Evolutionary conservation across 2,797 vertebrate genomes (phyloP).

Genomic region (Takifugu rubripes): DNA sequence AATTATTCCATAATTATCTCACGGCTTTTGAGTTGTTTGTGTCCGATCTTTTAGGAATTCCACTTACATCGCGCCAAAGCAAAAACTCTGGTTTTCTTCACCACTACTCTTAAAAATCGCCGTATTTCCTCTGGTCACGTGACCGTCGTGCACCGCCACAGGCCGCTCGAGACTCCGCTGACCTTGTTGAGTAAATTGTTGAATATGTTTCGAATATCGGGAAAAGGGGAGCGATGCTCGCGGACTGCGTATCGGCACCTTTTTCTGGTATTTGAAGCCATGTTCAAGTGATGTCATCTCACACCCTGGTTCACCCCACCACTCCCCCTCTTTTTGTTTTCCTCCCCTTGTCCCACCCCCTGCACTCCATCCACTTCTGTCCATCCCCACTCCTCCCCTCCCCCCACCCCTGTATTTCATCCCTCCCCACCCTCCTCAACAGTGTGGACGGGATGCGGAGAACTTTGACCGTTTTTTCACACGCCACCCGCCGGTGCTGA

Average conservation of each 20-base stretch:
- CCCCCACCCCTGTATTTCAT: constrained; percentile 13
- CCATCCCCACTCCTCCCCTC: constrained; percentile 56
- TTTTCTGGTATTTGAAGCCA: constrained; percentile 61
- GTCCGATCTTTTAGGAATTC: constrained; percentile 20
- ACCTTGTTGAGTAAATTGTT: constrained; percentile 46
- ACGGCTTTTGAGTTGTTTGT: constrained; percentile 27
- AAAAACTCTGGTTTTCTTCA: no score
- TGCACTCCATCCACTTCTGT: constrained; percentile 82
- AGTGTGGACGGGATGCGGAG: constrained; percentile 97
- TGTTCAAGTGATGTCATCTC: constrained; percentile 65
- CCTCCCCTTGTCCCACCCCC: constrained; percentile 54
- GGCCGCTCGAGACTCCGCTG: constrained; percentile 47
- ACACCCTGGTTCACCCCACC: constrained; percentile 65
- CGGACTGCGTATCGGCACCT: constrained; percentile 17
- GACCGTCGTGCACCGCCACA: constrained; percentile 42
- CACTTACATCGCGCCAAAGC: constrained; percentile 17
- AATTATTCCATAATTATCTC: constrained; percentile 36
- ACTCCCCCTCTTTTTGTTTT: constrained; percentile 59
- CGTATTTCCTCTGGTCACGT: background rate
- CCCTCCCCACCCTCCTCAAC: constrained; percentile 76
- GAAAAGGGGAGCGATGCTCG: constrained; percentile 40
- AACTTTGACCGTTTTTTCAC: constrained; percentile 99
- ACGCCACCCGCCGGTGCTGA: constrained; percentile 94
- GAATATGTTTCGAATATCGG: constrained; percentile 65
- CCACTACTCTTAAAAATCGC: no score